Evolutionary conservation across 2,888 invertebrate genomes (phyloP), one percentile per base, ranked within the genome.

Genomic region (Volucella bombylans): DNA sequence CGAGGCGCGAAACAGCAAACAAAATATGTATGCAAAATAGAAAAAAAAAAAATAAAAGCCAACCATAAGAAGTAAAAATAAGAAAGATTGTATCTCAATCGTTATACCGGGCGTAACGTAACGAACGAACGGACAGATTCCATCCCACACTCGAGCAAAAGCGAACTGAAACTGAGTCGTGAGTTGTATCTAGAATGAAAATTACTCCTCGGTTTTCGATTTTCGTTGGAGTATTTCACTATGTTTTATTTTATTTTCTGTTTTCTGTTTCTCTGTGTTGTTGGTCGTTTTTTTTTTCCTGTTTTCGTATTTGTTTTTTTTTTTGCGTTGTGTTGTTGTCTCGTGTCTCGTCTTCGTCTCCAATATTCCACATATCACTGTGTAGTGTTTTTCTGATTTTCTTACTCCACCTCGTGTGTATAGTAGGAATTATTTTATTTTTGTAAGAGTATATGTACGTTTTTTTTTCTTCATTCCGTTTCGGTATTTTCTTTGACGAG

Each of bases 201-300:
- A 85, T 81, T 85, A 85, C 85, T 85, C 85, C 85, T 81, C 85
- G 85, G 85, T 81, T 85, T 85, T 85, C 85, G 81, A 81, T 85
- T 85, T 85, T 85, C 81, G 81, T 71, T 85, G 68, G 81, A 85
- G 85, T 85, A 85, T 85, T 85, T 85, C 72, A 64, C 31, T 31
- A 6, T 31, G 68, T 55, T 59, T 41, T 64, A 31, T 68, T 74
- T 79, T 79, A 57, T 64, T 41, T 49, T 10, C 43, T 55, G 47
- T 57, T 68, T 23, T 55, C n/a, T 45, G 45, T 67, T 71, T 64
- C 55, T 65, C 52, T 43, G 14, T 67, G 55, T 52, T 52, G 12
- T 47, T 47, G 11, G 47, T 67, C 52, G 38, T 78, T 47, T 61
- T 54, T 41, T 68, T 15, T 65, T 41, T 74, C 59, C 18, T 47